These are phyloP conservation scores for Mercenaria mercenaria DNA, from an alignment of 1,140 invertebrate genomes.

Conservation along the genomic window DNA sequence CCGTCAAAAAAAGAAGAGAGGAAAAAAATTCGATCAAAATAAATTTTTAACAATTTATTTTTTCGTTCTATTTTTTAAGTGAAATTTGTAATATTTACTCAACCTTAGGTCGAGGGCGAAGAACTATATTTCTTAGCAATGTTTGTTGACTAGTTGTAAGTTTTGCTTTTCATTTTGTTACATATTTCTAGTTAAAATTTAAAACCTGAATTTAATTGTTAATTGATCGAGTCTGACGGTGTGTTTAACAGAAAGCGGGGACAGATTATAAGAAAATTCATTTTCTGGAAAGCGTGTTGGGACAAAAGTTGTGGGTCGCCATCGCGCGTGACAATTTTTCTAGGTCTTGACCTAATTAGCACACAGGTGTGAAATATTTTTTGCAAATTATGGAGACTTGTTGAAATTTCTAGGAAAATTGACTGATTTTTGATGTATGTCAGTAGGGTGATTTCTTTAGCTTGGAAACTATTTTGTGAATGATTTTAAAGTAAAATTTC, in stretches of 20 bases:
- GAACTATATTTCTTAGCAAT: constrained; percentile 57
- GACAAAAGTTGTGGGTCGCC: constrained; percentile 46
- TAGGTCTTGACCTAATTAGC: constrained; percentile 18
- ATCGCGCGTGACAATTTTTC: constrained; percentile 43
- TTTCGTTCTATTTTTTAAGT: background rate
- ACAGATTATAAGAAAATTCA: constrained; percentile 10
- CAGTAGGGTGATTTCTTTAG: no score
- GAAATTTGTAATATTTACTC: background rate
- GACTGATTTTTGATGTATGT: no score
- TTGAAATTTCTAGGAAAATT: no score
- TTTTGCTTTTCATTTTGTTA: background rate
- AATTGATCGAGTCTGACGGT: no score
- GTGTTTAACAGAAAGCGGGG: no score
- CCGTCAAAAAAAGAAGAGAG: no score
- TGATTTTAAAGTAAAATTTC: no score
- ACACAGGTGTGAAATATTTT: constrained; percentile 18
- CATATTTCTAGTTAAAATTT: background rate
- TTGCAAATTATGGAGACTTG: background rate
- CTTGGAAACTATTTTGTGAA: no score
- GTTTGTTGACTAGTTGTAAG: constrained; percentile 9
- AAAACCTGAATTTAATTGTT: no score
- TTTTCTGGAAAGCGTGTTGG: constrained; percentile 57
- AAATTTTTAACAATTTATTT: background rate
- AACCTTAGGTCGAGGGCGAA: constrained; percentile 48
- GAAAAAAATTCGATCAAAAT: background rate